Base-by-base conservation (phyloP, 2,888 invertebrate species). In the Oconnorella tubifera region DNA sequence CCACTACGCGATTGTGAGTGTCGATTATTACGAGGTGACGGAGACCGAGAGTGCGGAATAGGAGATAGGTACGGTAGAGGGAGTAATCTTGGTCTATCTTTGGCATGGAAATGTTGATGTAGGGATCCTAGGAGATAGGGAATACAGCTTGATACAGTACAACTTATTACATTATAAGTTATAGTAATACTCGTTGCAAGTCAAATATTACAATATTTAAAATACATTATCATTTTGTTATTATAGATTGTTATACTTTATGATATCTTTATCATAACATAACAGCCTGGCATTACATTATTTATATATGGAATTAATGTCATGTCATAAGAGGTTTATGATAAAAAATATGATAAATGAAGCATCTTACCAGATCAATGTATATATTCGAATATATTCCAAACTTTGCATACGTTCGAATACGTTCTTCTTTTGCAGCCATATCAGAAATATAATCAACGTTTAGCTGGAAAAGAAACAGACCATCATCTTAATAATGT, bases 11-110 rank as follows among this genome's bases (percentile, higher is more conserved):
- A 66, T 78, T 78, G 3, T 67, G 62, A 23, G 68, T 68, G 66
- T 79, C 77, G 3, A 74, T 72, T 2, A 80, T 74, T 3, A 75
- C 68, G 59, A 80, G 72, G 60, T 80, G 80, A 6, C 80, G 74
- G 10, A 78, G 70, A 14, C 80, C 80, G 33, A 80, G 67, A 19
- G 75, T 74, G 3, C 78, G 74, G 68, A 80, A 77, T 63, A 79
- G 64, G 19, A 70, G 73, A 69, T 78, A 78, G n/a, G 77, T 72
- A 27, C 80, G 68, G 31, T 74, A 70, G 2, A 80, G 72, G 3
- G 78, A 78, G 70, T 76, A 79, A 57, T 74, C 67, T 29, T 68
- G 67, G 28, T 72, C 73, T 0, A 80, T 73, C 19, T 74, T 73
- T 40, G 74, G 69, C 1, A 75, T 72, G 3, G 78, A 77, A n/a